Base-by-base conservation (phyloP, 2,888 invertebrate species). In the Metopia argyrocephala region DNA sequence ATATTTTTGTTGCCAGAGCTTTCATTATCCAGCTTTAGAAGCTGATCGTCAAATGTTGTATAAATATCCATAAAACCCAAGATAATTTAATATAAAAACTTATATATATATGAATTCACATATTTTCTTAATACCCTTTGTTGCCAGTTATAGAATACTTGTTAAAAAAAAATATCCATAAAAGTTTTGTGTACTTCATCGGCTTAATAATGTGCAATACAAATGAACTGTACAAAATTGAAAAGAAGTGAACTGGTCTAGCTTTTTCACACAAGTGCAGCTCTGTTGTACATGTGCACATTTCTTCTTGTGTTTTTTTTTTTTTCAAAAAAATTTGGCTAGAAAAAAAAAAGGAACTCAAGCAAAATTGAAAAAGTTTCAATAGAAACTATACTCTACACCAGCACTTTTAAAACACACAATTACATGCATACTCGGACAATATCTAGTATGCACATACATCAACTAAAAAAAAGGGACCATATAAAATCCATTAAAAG, bases 401-500 rank as follows among this genome's bases (percentile, higher is more conserved):
- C 6, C 23, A 25, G n/a, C 38, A 54, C 20, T 45, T n/a, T n/a
- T n/a, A n/a, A 48, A 46, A 68, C 52, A 7, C 68, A 61, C 62
- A 69, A 54, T 23, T 61, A 76, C 69, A 59, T 62, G 56, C n/a
- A n/a, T n/a, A n/a, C n/a, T n/a, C n/a, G n/a, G n/a, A 54, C 56
- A 31, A 68, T 59, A 20, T 48, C 6, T 27, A 70, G 59, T n/a
- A 4, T 15, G 21, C 27, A 15, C 38, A 56, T 46, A 15, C 38
- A 56, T 46, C 52, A 61, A 54, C 59, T 54, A 61, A 54, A 56
- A 54, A 78, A 38, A 9, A 38, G 38, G 65, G 61, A 81, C 81
- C 81, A 81, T 69, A 78, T 62, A 66, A 78, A 78, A 70, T 81
- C 81, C 78, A 81, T 81, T 81, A 81, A 81, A 78, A 78, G 48